Percentiles rank a stretch among this genome's conserved stretches.
phyloP scores from a whole-genome alignment of 2,888 invertebrate species.

The Hyppa rectilinea region DNA sequence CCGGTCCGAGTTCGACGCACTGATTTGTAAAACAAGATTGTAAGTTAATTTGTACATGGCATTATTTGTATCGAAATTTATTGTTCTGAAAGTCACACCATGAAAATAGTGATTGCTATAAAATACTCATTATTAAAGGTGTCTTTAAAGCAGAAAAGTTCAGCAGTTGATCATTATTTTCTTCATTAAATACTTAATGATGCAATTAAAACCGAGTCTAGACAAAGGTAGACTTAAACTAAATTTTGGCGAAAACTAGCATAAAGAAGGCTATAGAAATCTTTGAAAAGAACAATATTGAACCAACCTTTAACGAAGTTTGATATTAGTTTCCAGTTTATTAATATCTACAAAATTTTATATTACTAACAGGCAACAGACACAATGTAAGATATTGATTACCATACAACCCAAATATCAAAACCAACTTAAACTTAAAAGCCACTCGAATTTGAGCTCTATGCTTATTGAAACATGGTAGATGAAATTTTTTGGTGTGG shows the following conservation, averaged over 20 bases:
- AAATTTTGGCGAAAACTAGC: neutral
- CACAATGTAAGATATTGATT: slow-evolving; percentile 14
- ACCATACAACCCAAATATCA: neutral
- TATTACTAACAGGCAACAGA: slow-evolving; percentile 22
- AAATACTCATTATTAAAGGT: neutral
- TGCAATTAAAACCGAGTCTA: neutral
- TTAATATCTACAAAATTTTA: slow-evolving; percentile 30
- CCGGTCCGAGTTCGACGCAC: slow-evolving; percentile 51
- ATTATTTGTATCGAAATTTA: neutral
- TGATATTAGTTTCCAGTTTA: neutral
- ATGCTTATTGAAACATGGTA: neutral
- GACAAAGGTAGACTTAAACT: neutral
- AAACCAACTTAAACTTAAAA: neutral
- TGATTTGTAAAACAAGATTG: slow-evolving; percentile 33
- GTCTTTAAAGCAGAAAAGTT: too few species aligned
- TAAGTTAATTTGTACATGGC: neutral
- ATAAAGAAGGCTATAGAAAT: neutral
- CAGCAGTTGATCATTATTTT: neutral
- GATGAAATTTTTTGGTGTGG: neutral
- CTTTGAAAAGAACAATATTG: slow-evolving; percentile 9
- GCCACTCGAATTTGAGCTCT: slow-evolving; percentile 15
- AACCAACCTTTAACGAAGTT: slow-evolving; percentile 4
- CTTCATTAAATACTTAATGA: neutral
- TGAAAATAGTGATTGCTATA: neutral
- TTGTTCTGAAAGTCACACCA: neutral